These are phyloP conservation scores for Oxycera nigricornis DNA, from an alignment of 2,888 invertebrate genomes.

Conservation along the genomic window DNA sequence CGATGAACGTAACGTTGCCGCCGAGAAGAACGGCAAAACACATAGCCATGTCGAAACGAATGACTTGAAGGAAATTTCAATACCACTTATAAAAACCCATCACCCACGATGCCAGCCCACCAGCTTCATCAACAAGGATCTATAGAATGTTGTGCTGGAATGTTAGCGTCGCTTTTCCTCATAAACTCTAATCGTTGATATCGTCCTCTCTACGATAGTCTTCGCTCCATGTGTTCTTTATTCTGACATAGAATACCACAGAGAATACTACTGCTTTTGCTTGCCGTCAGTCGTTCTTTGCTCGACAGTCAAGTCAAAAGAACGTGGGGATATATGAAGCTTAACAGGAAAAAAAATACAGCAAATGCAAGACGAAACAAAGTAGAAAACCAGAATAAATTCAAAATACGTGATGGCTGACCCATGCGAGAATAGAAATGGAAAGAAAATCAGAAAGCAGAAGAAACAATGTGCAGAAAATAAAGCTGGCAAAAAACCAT, in stretches of 20 bases:
- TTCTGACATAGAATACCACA: conserved; percentile 14
- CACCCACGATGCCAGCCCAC: background rate
- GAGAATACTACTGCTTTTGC: background rate
- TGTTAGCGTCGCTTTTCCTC: background rate
- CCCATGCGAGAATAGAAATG: background rate
- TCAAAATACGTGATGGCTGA: conserved; percentile 31
- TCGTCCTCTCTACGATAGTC: conserved; percentile 12
- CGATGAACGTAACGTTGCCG: conserved; percentile 18
- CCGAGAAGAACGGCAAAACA: background rate
- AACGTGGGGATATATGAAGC: conserved; percentile 12
- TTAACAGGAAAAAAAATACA: background rate
- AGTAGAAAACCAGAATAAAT: conserved; percentile 25
- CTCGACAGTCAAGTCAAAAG: conserved; percentile 17
- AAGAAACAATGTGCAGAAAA: conserved; percentile 9
- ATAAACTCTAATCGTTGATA: background rate
- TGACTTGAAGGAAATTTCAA: conserved; percentile 36
- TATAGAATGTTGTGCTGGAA: background rate
- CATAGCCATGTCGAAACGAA: conserved; percentile 22
- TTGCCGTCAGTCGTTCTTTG: background rate
- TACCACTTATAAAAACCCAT: conserved; percentile 9
- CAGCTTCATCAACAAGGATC: background rate
- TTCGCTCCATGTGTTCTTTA: background rate
- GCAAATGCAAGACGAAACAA: background rate
- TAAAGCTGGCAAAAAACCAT: background rate
- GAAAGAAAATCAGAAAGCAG: background rate